Evolutionary conservation across 2,888 invertebrate genomes (phyloP).

Genomic region (Mimas tiliae): DNA sequence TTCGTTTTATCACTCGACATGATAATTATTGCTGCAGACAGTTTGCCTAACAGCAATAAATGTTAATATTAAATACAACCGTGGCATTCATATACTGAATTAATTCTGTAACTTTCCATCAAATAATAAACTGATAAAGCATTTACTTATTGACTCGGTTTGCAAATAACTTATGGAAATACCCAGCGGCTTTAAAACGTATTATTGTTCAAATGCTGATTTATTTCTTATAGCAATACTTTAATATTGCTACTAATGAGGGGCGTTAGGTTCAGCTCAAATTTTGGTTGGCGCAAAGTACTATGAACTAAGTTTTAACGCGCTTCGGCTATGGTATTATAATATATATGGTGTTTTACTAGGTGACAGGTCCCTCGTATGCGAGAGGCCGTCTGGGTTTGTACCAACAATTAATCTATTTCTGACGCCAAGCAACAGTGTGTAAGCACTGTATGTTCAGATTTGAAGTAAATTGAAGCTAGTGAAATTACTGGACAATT

Average conservation of each 20-base stretch:
- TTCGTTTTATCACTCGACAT: neutral
- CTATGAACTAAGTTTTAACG: no score
- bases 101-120: constrained; percentile 4
- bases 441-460: no score
- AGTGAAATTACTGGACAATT: no score
- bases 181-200: neutral
- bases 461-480: no score
- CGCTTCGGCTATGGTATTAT: no score
- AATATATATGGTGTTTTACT: no score
- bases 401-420: no score
- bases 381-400: no score
- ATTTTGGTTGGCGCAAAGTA: neutral
- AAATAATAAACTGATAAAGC: constrained; percentile 21
- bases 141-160: neutral
- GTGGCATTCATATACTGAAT: constrained; percentile 4
- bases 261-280: neutral
- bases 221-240: constrained; percentile 3
- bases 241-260: neutral
- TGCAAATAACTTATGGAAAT: constrained; percentile 15
- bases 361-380: no score
- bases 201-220: neutral
- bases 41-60: constrained; percentile 15
- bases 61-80: neutral
- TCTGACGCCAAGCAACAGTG: no score
- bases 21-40: neutral